Conservation (phyloP, 2,113 vertebrate genomes). For the Anhinga rufa region DNA sequence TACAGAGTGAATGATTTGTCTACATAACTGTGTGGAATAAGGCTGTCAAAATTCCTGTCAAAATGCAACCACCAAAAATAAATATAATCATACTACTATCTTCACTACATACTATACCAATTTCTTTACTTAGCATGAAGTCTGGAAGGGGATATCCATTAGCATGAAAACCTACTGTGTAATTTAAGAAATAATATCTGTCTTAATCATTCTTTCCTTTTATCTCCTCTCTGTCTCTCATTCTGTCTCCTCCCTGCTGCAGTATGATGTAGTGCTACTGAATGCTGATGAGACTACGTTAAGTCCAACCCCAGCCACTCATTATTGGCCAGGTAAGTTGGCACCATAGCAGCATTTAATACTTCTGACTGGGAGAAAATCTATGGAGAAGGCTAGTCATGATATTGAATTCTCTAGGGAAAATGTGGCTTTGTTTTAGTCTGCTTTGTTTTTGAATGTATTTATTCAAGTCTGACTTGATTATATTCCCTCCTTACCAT, state of each 20-base stretch:
- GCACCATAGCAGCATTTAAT: not conserved
- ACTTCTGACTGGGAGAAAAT: not conserved
- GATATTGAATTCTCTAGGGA: not conserved
- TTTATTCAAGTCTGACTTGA: not conserved
- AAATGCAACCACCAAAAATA: not conserved
- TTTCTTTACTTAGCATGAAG: not conserved
- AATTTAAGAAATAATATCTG: slow-evolving; percentile 22
- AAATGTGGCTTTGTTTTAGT: not conserved
- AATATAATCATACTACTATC: not conserved
- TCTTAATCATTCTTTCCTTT: not conserved
- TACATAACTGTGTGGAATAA: not conserved
- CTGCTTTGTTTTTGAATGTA: not conserved
- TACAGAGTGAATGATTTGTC: not conserved
- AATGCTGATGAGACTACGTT: not conserved
- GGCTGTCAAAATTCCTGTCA: not conserved
- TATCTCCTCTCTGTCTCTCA: not conserved
- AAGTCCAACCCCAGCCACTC: not conserved
- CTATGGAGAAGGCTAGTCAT: not conserved
- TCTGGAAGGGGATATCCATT: not conserved
- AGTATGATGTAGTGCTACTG: not conserved
- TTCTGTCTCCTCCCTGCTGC: not conserved
- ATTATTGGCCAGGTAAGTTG: not conserved
- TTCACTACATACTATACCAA: not conserved
- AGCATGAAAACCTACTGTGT: not conserved
- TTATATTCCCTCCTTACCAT: not conserved